A percentile compares a stretch with the other conserved stretches of the same genome.
Conservation (phyloP, 2,113 vertebrate species). For the Forbesichthys papilliferus region DNA sequence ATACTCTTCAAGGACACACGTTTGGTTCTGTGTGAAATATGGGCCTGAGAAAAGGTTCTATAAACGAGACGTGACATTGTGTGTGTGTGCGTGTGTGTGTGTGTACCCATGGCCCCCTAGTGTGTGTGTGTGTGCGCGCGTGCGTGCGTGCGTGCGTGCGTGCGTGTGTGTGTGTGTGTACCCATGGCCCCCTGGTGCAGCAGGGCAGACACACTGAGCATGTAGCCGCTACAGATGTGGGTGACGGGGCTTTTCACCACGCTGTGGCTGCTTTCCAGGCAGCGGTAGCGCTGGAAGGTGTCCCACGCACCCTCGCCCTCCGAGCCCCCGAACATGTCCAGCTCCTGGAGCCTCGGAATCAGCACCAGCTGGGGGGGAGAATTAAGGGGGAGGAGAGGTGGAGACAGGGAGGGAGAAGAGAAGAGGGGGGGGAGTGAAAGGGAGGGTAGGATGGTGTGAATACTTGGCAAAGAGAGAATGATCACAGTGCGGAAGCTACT, state of each 20-base stretch:
- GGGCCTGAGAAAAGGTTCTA: no score
- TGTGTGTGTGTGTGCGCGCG: no score
- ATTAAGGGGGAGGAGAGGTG: neutral
- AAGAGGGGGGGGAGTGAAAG: no score
- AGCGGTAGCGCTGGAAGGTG: conserved; percentile 94
- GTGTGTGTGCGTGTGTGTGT: no score
- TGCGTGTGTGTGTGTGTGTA: conserved; percentile 41
- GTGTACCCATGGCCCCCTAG: no score
- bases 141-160: no score
- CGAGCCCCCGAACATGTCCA: conserved; percentile 88
- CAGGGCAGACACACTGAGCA: conserved; percentile 93
- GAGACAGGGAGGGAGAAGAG: neutral
- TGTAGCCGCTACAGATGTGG: conserved; percentile 89
- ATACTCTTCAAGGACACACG: no score
- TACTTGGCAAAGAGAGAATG: no score
- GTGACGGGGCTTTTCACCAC: conserved; percentile 93
- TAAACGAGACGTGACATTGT: no score
- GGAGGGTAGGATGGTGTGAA: no score
- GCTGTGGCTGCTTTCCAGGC: conserved; percentile 91
- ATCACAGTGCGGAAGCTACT: no score
- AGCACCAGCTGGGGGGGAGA: conserved; percentile 83
- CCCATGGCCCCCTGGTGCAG: conserved; percentile 88
- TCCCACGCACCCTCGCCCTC: conserved; percentile 87
- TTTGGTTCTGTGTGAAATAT: no score
- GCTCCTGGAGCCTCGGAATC: conserved; percentile 87